Base-by-base conservation (phyloP, 37 sponge, comb jelly and placozoan species). In the Ephydatia muelleri region DNA sequence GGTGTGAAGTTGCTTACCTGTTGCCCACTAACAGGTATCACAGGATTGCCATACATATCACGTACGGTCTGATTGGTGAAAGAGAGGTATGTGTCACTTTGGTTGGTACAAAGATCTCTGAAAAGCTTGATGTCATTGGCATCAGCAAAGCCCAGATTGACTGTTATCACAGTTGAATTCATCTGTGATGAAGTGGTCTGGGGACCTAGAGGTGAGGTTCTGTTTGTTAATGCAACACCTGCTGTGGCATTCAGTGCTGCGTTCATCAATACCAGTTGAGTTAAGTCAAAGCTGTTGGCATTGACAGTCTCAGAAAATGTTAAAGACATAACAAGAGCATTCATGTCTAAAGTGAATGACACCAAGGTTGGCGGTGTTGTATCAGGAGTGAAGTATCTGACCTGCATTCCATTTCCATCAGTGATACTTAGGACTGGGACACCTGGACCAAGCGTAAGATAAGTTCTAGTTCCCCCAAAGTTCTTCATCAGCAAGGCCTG, bases 291-390 rank as follows among this genome's bases (percentile, higher is more conserved):
- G 26, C 78, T 80, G 9, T 78, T 36, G 19, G 92, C 94, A 80
- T 88, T 81, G 26, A 96, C 94, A 22, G 97, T 96, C 79, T 96
- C 97, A 74, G 86, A 78, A 73, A 96, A 96, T 25, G 88, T 89
- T 25, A 96, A 79, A 23, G 78, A 65, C 12, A 96, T 73, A 30
- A 82, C 83, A 19, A 82, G 89, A 21, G 34, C 19, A 49, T 93
- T 75, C 25, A 96, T 36, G 57, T 91, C 92, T 72, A 96, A 77
- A 68, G 85, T 77, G 79, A 91, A 96, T n/a, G 27, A 48, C 67
- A 71, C 68, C 85, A 96, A 57, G 36, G 26, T 2, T 67, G 97
- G 97, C 5, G 73, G 48, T 27, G 92, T 96, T 0, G 87, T 87
- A 72, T 96, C 97, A 12, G 64, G 64, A 68, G 84, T 92, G 68